phyloP scores from a whole-genome alignment of 2,113 vertebrate species.

The Oxyruncus cristatus region DNA sequence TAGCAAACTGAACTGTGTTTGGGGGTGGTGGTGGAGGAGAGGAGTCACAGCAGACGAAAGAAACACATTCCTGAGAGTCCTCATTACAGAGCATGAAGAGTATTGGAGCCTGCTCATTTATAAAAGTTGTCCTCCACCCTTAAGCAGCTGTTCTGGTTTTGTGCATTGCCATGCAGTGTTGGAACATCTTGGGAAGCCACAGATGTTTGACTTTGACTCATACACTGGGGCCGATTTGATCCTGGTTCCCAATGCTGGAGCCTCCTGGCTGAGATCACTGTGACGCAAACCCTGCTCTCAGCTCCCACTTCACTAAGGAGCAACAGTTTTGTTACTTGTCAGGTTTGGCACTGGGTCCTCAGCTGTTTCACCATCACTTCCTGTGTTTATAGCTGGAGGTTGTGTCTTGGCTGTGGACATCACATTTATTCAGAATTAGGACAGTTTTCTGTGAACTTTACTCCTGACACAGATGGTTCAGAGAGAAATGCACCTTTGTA shows the following conservation, averaged over 20 bases:
- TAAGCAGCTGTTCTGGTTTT: constrained; percentile 34
- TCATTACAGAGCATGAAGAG: not conserved
- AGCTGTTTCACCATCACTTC: not conserved
- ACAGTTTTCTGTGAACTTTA: not conserved
- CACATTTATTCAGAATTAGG: not conserved
- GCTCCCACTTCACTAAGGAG: not conserved
- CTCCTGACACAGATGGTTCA: not conserved
- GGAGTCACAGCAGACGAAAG: not conserved
- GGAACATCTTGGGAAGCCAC: not conserved
- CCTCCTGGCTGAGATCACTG: not conserved
- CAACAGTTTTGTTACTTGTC: not conserved
- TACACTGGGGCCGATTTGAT: not conserved
- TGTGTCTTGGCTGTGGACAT: not conserved
- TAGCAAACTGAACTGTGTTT: not conserved
- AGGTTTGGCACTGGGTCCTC: not conserved
- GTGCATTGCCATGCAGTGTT: not conserved
- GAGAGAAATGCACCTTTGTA: not conserved
- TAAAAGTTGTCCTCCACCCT: constrained; percentile 1
- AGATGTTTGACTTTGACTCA: constrained; percentile 31
- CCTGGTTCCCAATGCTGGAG: not conserved
- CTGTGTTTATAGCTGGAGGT: not conserved
- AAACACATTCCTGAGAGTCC: not conserved
- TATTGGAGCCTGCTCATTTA: not conserved
- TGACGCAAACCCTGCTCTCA: not conserved
- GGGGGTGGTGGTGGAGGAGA: not conserved